Evolutionary conservation across 1,140 invertebrate species (phyloP), one percentile per base, ranked within the genome.

Genomic region (Temnothorax nylanderi): DNA sequence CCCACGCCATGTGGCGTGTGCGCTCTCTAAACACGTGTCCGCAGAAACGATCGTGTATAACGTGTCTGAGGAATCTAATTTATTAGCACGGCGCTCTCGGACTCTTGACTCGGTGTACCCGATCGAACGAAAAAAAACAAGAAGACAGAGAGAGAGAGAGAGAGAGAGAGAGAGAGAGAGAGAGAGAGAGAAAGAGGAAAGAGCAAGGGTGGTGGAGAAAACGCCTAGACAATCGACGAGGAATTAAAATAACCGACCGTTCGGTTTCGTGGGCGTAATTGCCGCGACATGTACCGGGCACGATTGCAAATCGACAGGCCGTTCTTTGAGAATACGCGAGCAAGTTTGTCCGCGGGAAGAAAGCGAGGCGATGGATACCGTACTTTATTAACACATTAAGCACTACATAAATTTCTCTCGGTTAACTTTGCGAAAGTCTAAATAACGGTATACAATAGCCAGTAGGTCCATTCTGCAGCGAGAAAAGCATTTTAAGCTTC

Each of bases 251-350:
- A 51, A 21, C 21, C 49, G 72, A 13, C n/a, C 49, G 41, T 7
- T 10, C 32, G 64, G 51, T 72, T 77, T 87, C 64, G 88, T 90
- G 72, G 89, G 88, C 89, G 88, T 90, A 90, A 90, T 89, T 89
- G 85, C 72, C n/a, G 77, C 58, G 71, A 87, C 76, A 74, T 64
- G 56, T 41, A 7, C 18, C 84, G 58, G 11, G 56, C 56, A 21
- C 47, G 71, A 85, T 41, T 69, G 54, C 67, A 26, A 78, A 62
- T 51, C 58, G 60, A 85, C 80, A 21, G 37, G 16, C 37, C 54
- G 56, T 74, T 47, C 67, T 8, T 60, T 18, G 67, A 34, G 51
- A 74, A 37, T 34, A 26, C 51, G 67, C 78, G n/a, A 54, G 54
- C 49, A 21, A 13, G 32, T 60, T 75, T 62, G 71, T 77, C 32